Base-by-base conservation (phyloP, 2,113 vertebrate species). In the Sinocyclocheilus grahami region DNA sequence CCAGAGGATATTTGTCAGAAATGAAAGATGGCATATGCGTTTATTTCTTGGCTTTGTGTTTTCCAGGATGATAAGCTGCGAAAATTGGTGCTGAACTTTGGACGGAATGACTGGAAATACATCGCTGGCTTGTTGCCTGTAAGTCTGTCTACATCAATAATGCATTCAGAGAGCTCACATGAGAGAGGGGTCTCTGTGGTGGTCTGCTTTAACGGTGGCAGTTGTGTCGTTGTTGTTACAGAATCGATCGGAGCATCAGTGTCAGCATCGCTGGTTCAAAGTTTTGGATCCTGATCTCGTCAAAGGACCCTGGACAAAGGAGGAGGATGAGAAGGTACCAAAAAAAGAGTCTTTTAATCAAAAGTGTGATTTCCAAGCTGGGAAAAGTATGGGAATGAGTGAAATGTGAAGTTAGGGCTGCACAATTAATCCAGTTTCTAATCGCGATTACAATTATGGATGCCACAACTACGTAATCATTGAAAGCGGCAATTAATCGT, bases 221-320 rank as follows among this genome's bases (percentile, higher is more conserved):
- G 7, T 7, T 20, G 6, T 8, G 18, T 22, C 22, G 5, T 22
- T 9, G 18, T 60, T 13, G 4, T 16, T 16, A 12, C 18, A 55
- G 98, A 98, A 94, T 91, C 97, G 97, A 83, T 96, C 95, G 0
- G 98, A 99, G 83, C 96, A 97, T 87, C 98, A 99, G 88, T 99
- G 98, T 89, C 97, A 98, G 88, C 98, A 99, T 88, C 96, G 98
- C 0, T 99, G 98, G 98, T 96, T 96, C 86, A 96, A 98, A 33
- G 97, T 99, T 82, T 88, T 99, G 91, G 98, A 99, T 84, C 98
- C 98, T 87, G 97, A 97, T 74, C 92, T 99, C 58, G 95, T 99
- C 0, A 99, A 99, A 93, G 98, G 98, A 5, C 97, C 98, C 0
- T 99, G 98, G 98, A 99, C 98, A 51, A 99, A 97, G 94, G 97